phyloP scores from a whole-genome alignment of 2,888 invertebrate species.

The Amphipoea lucens region DNA sequence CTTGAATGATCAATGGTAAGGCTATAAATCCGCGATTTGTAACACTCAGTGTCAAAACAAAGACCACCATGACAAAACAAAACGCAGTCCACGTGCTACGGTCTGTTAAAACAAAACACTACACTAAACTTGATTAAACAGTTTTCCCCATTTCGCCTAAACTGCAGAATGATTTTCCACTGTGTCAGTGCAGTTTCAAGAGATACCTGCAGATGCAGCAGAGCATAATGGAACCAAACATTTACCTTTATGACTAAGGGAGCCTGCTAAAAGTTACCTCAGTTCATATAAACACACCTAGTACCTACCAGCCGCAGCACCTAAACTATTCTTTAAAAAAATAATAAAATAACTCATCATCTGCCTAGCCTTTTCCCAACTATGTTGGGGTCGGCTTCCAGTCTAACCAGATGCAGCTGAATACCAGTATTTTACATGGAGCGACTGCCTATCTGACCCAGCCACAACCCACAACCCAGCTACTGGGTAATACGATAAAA shows the following conservation, averaged over 20 bases:
- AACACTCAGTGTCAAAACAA: constrained; percentile 1
- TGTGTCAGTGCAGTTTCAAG: not conserved
- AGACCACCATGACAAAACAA: not conserved
- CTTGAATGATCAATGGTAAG: constrained; percentile 10
- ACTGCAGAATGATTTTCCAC: not conserved
- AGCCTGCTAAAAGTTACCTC: not conserved
- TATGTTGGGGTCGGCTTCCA: not conserved
- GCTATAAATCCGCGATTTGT: constrained; percentile 12
- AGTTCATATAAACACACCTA: not conserved
- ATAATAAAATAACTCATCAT: not conserved
- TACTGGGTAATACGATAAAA: constrained; percentile 1
- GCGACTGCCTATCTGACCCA: not conserved
- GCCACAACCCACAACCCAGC: not conserved
- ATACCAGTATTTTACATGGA: not conserved
- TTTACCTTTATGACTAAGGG: not conserved
- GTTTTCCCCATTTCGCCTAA: not conserved
- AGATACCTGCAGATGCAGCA: not conserved
- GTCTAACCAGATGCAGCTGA: not conserved
- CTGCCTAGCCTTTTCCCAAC: not conserved
- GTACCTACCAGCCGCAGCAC: not conserved
- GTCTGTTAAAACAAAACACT: not conserved
- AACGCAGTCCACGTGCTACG: constrained; percentile 3
- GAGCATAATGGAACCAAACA: not conserved
- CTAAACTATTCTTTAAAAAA: not conserved
- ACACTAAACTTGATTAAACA: not conserved